Base-by-base conservation (phyloP, 2,113 vertebrate genomes). In the Trematomus loennbergii region DNA sequence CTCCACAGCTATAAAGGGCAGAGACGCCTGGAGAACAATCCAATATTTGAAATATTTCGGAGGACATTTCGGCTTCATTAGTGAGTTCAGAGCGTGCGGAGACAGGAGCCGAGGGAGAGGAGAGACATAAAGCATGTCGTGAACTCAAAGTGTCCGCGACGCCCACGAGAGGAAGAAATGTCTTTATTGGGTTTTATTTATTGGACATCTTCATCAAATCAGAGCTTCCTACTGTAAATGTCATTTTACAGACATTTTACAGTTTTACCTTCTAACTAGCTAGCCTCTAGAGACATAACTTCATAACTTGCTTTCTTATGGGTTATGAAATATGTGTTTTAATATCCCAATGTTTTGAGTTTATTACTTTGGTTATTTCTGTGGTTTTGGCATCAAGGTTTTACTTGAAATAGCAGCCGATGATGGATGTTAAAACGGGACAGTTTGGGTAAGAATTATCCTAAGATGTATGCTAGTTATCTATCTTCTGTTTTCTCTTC, bases 51-150 rank as follows among this genome's bases (percentile, higher is more conserved):
- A 29, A 63, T 63, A 70, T 67, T 75, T 75, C 5, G 12, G 36
- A 57, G 7, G 70, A 54, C 43, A 0, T 53, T 71, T 66, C 66
- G 48, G 68, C 69, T 57, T 81, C 69, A 29, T 77, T 77, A 78
- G 48, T 7, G 61, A 65, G 57, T 9, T 1, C 45, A 63, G 66
- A 60, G 61, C 40, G 1, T 4, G 13, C 49, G 12, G n/a, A 22
- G 17, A 62, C 65, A 13, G 29, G 33, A 72, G 52, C 61, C 40
- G 25, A 15, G 66, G 18, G 29, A 73, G 55, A 59, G 43, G 40
- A 54, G 36, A 74, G 54, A 78, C 20, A 78, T 62, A 50, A 78
- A 86, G 70, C 53, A 66, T 60, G 59, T 50, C 20, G 16, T 53
- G 55, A 63, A 63, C 22, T 53, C 63, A 60, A 18, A 60, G 36